A percentile compares a stretch with the other conserved stretches of the same genome.
Evolutionary conservation across 2,113 vertebrate species (phyloP).

Genomic region (Cromileptes altivelis): DNA sequence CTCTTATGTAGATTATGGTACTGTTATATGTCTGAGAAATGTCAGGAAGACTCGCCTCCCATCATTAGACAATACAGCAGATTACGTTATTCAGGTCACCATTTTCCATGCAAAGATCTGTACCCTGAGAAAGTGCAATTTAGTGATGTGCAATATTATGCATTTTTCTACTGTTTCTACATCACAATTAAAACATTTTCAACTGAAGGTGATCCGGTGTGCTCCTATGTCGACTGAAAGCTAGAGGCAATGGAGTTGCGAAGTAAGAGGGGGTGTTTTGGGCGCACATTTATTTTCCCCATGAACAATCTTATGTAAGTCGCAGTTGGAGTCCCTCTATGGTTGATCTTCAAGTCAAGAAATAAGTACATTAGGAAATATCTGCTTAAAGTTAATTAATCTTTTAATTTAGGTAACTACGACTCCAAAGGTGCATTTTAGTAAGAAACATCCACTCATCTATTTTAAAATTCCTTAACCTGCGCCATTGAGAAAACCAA

Average conservation of each 20-base stretch:
- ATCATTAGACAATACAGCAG: constrained; percentile 40
- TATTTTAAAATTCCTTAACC: background rate
- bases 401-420: background rate
- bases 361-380: no score
- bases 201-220: constrained; percentile 58
- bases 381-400: no score
- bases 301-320: background rate
- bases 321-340: background rate
- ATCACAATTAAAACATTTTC: constrained; percentile 77
- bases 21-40: constrained; percentile 39
- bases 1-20: constrained; percentile 41
- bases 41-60: constrained; percentile 50
- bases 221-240: constrained; percentile 53
- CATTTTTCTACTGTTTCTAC: constrained; percentile 92
- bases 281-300: background rate
- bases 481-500: background rate
- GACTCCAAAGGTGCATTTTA: background rate
- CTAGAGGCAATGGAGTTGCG: background rate
- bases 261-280: background rate
- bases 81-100: constrained; percentile 61
- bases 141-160: constrained; percentile 86
- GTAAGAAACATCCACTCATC: background rate
- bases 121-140: constrained; percentile 88
- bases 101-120: constrained; percentile 75
- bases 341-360: background rate